These are phyloP conservation scores for Lochmaea capreae DNA, from an alignment of 2,888 invertebrate genomes.

Conservation along the genomic window DNA sequence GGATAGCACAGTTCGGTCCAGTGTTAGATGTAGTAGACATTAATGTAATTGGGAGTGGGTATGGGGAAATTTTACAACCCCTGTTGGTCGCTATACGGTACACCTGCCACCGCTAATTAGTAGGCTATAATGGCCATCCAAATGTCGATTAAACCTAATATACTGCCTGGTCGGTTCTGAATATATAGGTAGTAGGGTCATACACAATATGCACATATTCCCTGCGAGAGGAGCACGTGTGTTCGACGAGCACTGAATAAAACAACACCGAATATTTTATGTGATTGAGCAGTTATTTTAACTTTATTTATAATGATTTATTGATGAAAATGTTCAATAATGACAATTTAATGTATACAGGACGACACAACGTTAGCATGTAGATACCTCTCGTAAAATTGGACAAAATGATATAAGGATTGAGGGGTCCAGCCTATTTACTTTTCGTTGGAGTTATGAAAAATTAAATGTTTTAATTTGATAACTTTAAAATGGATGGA, in stretches of 20 bases:
- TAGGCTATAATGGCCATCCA: conserved; percentile 65
- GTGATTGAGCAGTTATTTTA: background rate
- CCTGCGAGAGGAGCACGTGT: conserved; percentile 34
- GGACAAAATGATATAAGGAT: no score
- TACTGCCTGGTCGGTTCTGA: conserved; percentile 52
- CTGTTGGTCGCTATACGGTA: conserved; percentile 60
- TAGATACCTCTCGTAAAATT: no score
- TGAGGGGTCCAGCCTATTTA: no score
- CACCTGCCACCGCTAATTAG: conserved; percentile 67
- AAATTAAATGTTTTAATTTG: no score
- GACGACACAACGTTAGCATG: no score
- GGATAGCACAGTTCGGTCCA: conserved; percentile 37
- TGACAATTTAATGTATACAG: no score
- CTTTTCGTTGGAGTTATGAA: no score
- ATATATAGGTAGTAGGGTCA: conserved; percentile 35
- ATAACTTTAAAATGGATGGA: no score
- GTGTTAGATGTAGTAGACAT: conserved; percentile 48
- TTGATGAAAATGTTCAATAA: background rate
- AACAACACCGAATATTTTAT: conserved; percentile 45
- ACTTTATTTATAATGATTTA: background rate
- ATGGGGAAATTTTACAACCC: conserved; percentile 58
- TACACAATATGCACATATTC: conserved; percentile 48
- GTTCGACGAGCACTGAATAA: conserved; percentile 41
- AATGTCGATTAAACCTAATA: conserved; percentile 66
- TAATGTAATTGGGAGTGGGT: conserved; percentile 55